These are phyloP conservation scores for Steinernema carpocapsae DNA, from an alignment of 2,888 invertebrate genomes.

Conservation along the genomic window DNA sequence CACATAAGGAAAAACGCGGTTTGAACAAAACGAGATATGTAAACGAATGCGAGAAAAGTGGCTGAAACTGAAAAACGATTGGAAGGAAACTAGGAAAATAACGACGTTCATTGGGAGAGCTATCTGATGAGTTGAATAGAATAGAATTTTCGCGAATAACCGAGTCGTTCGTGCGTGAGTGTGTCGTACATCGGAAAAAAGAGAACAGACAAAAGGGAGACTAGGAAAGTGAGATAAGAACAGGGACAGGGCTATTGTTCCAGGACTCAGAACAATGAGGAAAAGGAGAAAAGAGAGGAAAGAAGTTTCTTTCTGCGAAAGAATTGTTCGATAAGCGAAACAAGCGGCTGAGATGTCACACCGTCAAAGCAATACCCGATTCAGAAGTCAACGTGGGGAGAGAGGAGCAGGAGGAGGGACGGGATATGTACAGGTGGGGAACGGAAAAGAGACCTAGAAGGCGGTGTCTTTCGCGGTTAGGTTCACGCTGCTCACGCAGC, in stretches of 20 bases:
- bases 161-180: constrained; percentile 13
- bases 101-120: neutral
- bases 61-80: neutral
- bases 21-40: neutral
- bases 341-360: constrained; percentile 26
- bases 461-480: neutral
- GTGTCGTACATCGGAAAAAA: neutral
- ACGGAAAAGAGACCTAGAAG: neutral
- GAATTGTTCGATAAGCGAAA: neutral
- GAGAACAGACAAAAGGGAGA: constrained; percentile 1
- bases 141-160: constrained; percentile 20
- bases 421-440: constrained; percentile 3
- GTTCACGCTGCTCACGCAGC: constrained; percentile 20
- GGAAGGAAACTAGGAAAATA: neutral
- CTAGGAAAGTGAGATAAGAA: neutral
- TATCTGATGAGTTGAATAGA: neutral
- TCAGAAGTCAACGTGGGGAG: neutral
- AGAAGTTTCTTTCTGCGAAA: constrained; percentile 26
- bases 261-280: constrained; percentile 11
- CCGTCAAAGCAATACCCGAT: constrained; percentile 27
- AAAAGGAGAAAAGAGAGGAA: neutral
- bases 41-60: constrained; percentile 1
- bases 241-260: neutral
- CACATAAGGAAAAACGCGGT: neutral
- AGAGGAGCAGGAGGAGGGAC: neutral